Evolutionary conservation across 1,140 invertebrate species (phyloP).

Genomic region (Cotesia typhae): DNA sequence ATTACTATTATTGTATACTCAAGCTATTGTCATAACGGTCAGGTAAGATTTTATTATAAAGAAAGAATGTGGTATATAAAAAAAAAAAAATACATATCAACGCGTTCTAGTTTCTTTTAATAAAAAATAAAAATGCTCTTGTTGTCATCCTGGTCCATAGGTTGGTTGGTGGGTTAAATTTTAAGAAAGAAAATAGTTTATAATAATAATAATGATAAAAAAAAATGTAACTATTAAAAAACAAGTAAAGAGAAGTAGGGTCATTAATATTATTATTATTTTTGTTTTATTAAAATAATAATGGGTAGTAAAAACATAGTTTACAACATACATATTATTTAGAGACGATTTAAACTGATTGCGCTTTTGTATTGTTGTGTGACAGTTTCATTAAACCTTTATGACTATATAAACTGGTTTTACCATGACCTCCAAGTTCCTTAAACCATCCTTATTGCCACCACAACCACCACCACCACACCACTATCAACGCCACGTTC

Average conservation of each 20-base stretch:
- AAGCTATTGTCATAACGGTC: conserved; percentile 20
- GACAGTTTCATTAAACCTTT: conserved; percentile 27
- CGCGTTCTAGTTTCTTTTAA: neutral
- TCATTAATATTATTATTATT: no score
- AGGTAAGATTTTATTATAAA: conserved; percentile 21
- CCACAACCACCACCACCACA: conserved; percentile 36
- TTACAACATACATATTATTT: neutral
- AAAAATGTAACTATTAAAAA: neutral
- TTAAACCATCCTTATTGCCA: conserved; percentile 33
- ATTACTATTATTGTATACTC: conserved; percentile 11
- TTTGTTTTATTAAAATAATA: neutral
- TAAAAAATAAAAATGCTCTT: conserved; percentile 16
- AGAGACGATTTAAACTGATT: conserved; percentile 16
- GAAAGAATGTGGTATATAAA: neutral
- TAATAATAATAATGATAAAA: neutral
- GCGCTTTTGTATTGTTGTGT: conserved; percentile 16
- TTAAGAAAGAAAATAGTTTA: conserved; percentile 18
- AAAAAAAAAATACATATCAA: neutral
- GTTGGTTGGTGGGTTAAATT: conserved; percentile 42
- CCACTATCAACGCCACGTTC: conserved; percentile 37
- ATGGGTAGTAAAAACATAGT: neutral
- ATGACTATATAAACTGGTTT: conserved; percentile 20
- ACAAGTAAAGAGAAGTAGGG: neutral
- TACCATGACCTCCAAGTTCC: conserved; percentile 24
- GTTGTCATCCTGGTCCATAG: conserved; percentile 31